These are phyloP conservation scores for Passer montanus DNA, from an alignment of 2,113 vertebrate species.

Conservation along the genomic window DNA sequence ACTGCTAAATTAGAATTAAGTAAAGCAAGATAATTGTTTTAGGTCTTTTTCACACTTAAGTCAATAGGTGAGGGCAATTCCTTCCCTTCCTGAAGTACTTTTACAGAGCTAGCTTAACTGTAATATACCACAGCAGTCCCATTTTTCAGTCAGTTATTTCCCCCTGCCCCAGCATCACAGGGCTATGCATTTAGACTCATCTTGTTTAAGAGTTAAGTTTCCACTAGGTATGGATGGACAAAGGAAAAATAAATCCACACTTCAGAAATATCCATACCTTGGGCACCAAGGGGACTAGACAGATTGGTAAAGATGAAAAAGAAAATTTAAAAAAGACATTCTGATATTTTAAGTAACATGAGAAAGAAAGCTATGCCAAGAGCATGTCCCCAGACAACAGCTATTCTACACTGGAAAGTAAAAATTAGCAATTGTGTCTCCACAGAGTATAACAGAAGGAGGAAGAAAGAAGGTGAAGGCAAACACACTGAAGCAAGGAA, in stretches of 20 bases:
- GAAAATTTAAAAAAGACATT: neutral
- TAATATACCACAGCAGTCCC: neutral
- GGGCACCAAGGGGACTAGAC: neutral
- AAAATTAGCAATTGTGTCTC: constrained; percentile 36
- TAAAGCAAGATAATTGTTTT: neutral
- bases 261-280: neutral
- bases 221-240: neutral
- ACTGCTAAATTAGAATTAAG: neutral
- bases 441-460: neutral
- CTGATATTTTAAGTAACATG: constrained; percentile 23
- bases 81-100: neutral
- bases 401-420: constrained; percentile 18
- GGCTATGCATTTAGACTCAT: neutral
- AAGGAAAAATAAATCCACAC: neutral
- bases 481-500: neutral
- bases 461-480: constrained; percentile 22
- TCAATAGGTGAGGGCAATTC: neutral
- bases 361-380: neutral
- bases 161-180: neutral
- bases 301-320: neutral
- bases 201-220: neutral
- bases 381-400: constrained; percentile 29
- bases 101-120: neutral
- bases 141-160: neutral
- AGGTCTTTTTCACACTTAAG: neutral